Conservation (phyloP, 2,888 invertebrate species). For the Caenorhabditis wallacei region DNA sequence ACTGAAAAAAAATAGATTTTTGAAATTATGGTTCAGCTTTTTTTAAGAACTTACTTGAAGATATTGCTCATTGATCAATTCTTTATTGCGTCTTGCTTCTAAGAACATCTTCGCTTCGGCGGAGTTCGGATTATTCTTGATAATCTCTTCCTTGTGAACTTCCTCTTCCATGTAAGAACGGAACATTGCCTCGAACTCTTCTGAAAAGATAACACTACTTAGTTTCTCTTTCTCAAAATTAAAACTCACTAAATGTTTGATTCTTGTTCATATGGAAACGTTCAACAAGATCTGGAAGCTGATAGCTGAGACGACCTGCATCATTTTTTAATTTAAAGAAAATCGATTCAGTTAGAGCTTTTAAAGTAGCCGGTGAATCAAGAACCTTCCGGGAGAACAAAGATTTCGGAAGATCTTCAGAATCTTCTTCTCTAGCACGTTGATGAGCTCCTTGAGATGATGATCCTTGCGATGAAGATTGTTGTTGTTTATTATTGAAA, state of each 20-base stretch:
- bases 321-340: conserved; percentile 48
- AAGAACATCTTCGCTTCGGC: conserved; percentile 52
- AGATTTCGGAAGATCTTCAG: neutral
- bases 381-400: conserved; percentile 31
- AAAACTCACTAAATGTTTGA: conserved; percentile 34
- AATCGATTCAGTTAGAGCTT: conserved; percentile 27
- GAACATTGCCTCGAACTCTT: conserved; percentile 48
- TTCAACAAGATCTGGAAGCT: conserved; percentile 44
- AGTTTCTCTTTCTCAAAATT: neutral
- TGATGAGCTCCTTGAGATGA: conserved; percentile 10
- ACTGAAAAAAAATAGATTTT: conserved; percentile 86
- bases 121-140: conserved; percentile 51
- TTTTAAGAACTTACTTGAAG: conserved; percentile 38
- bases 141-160: conserved; percentile 48
- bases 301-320: neutral
- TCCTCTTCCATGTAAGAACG: conserved; percentile 47
- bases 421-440: neutral
- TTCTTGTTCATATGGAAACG: conserved; percentile 31
- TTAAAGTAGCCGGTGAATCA: conserved; percentile 26
- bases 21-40: neutral
- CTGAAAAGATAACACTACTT: conserved; percentile 9
- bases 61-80: conserved; percentile 52
- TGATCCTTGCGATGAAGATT: conserved; percentile 4
- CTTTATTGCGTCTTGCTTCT: conserved; percentile 39
- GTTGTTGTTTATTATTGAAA: conserved; percentile 17